Evolutionary conservation across 1,140 invertebrate genomes (phyloP).

Genomic region (Ips nitidus): DNA sequence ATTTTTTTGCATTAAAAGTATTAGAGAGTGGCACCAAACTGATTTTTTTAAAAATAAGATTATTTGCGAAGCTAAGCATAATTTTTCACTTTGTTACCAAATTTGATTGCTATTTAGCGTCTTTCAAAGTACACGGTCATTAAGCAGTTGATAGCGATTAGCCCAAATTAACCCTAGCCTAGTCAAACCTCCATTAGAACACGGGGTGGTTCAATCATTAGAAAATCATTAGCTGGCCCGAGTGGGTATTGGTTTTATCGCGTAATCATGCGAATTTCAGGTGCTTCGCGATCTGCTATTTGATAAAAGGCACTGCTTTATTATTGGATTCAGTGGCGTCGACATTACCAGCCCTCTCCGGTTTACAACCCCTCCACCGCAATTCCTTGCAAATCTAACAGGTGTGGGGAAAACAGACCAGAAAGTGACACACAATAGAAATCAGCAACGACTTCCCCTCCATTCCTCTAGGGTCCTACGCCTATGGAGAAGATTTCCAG

Average conservation of each 20-base stretch:
- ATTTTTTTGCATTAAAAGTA: too few species aligned
- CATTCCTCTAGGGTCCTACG: background rate
- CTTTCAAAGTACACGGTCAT: background rate
- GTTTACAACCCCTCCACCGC: too few species aligned
- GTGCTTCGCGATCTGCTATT: conserved; percentile 14
- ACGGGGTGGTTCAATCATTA: conserved; percentile 7
- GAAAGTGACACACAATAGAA: too few species aligned
- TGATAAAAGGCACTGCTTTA: conserved; percentile 18
- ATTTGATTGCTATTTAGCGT: too few species aligned
- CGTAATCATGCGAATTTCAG: conserved; percentile 22
- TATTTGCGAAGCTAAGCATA: too few species aligned
- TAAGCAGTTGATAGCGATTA: conserved; percentile 3
- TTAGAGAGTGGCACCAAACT: too few species aligned
- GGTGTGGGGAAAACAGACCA: too few species aligned
- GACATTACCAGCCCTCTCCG: too few species aligned
- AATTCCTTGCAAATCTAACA: too few species aligned
- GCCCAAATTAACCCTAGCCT: conserved; percentile 12
- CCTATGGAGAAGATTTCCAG: conserved; percentile 17
- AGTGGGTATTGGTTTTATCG: conserved; percentile 15
- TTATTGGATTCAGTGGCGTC: conserved; percentile 1
- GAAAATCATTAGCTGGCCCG: conserved; percentile 11
- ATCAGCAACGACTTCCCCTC: too few species aligned
- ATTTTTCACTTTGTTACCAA: too few species aligned
- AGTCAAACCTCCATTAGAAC: background rate
- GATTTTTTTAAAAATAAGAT: too few species aligned